phyloP scores from a whole-genome alignment of 1,140 invertebrate genomes.

The Steinernema khuongi region DNA sequence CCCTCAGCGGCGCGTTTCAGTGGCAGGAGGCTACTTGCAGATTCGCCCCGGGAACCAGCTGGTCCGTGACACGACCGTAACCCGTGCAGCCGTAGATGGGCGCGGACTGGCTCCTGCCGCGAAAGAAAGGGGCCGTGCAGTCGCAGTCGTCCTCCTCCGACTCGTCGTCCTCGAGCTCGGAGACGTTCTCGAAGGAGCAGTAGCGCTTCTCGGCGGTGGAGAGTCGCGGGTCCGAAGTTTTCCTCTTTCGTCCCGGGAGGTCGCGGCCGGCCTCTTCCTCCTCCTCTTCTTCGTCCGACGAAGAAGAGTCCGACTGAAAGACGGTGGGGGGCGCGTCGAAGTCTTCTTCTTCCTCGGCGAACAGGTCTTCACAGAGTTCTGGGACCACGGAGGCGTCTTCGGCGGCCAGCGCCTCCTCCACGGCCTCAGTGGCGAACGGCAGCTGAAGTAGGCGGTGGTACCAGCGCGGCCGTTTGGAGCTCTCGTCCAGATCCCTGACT shows the following conservation, averaged over 20 bases:
- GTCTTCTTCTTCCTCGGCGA: neutral
- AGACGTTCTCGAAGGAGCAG: neutral
- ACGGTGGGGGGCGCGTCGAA: slow-evolving; percentile 3
- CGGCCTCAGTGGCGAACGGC: neutral
- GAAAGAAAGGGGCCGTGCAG: slow-evolving; percentile 3
- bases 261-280: neutral
- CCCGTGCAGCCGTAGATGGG: neutral
- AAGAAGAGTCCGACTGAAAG: slow-evolving; percentile 11
- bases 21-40: neutral
- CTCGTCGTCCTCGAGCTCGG: neutral
- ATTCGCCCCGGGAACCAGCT: slow-evolving; percentile 3
- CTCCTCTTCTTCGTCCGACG: neutral
- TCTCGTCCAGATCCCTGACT: neutral
- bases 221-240: neutral
- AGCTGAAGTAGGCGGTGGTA: neutral
- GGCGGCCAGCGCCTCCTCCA: neutral
- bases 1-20: neutral
- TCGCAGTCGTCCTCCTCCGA: neutral
- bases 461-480: neutral
- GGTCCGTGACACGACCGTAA: neutral
- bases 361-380: neutral
- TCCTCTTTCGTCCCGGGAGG: neutral
- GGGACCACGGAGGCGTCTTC: neutral
- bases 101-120: neutral
- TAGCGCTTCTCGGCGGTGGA: slow-evolving; percentile 14